These are phyloP conservation scores for Epinotia brunnichana DNA, from an alignment of 2,888 invertebrate species.

Conservation along the genomic window DNA sequence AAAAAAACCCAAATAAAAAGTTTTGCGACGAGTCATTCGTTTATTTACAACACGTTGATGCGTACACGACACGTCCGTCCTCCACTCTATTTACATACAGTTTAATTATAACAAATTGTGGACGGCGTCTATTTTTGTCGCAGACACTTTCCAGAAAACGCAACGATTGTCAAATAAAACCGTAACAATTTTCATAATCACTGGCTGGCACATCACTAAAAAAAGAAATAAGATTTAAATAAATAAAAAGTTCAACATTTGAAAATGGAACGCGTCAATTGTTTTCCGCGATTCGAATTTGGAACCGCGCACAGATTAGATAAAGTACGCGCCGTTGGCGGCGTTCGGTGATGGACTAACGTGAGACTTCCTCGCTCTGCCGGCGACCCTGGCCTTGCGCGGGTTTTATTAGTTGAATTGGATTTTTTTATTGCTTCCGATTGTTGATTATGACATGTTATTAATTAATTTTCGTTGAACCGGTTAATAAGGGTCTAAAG, in stretches of 20 bases:
- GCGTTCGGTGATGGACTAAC: conserved; percentile 35
- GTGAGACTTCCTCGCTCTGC: conserved; percentile 35
- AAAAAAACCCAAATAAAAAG: neutral
- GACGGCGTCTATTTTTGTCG: conserved; percentile 39
- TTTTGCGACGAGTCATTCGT: conserved; percentile 4
- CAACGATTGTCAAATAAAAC: conserved; percentile 33
- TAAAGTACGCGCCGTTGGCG: conserved; percentile 26
- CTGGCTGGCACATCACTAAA: conserved; percentile 12
- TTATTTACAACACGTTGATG: conserved; percentile 34
- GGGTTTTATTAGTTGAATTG: conserved; percentile 40
- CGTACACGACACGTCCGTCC: conserved; percentile 37
- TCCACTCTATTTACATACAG: conserved; percentile 44
- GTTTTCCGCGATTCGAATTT: conserved; percentile 26
- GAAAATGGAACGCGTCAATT: conserved; percentile 24
- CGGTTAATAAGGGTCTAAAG: neutral
- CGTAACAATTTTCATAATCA: neutral
- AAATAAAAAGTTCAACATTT: conserved; percentile 1
- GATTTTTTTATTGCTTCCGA: conserved; percentile 44
- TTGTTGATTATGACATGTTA: conserved; percentile 32
- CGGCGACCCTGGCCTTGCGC: conserved; percentile 41
- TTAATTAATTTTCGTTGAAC: conserved; percentile 35
- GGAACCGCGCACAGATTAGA: conserved; percentile 33
- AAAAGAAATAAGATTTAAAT: conserved; percentile 1
- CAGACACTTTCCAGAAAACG: conserved; percentile 40
- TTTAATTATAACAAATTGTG: conserved; percentile 44